Evolutionary conservation across 2,797 vertebrate species (phyloP).

Genomic region (Knipowitschia caucasica): DNA sequence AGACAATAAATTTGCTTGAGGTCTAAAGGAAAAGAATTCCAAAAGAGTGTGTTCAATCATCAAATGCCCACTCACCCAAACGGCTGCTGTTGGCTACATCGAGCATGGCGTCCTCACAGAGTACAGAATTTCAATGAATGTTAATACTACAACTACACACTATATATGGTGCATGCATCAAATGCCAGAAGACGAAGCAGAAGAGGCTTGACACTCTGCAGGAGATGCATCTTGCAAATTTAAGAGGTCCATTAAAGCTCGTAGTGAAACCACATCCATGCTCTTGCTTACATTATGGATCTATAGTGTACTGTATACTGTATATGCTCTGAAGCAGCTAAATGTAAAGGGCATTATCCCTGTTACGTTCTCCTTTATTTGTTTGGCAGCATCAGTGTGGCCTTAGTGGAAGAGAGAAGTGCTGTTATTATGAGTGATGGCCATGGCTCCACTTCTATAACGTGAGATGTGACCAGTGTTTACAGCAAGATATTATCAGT

Average conservation of each 20-base stretch:
- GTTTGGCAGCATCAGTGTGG: not conserved
- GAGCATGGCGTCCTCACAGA: too few relatives aligned
- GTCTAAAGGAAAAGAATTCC: too few relatives aligned
- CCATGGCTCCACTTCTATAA: slow-evolving; percentile 43
- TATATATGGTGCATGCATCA: slow-evolving; percentile 2
- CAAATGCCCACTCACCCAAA: too few relatives aligned
- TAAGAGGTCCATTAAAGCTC: slow-evolving; percentile 25
- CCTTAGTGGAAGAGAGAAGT: slow-evolving; percentile 13
- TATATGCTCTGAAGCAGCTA: slow-evolving; percentile 12
- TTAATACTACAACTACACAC: too few relatives aligned
- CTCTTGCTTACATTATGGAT: not conserved
- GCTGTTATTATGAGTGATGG: slow-evolving; percentile 22
- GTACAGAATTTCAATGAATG: too few relatives aligned
- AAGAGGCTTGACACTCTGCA: slow-evolving; percentile 12
- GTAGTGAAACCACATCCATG: slow-evolving; percentile 18
- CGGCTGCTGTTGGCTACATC: too few relatives aligned
- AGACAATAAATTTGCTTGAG: too few relatives aligned
- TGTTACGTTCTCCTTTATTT: slow-evolving; percentile 4
- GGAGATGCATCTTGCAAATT: slow-evolving; percentile 28
- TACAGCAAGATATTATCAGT: slow-evolving; percentile 35
- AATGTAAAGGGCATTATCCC: slow-evolving; percentile 10
- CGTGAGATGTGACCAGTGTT: slow-evolving; percentile 13
- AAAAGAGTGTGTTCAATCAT: too few relatives aligned
- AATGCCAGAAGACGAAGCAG: slow-evolving; percentile 19
- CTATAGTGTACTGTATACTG: not conserved